These are phyloP conservation scores for Thereva unica DNA, from an alignment of 2,888 invertebrate genomes.

Conservation along the genomic window DNA sequence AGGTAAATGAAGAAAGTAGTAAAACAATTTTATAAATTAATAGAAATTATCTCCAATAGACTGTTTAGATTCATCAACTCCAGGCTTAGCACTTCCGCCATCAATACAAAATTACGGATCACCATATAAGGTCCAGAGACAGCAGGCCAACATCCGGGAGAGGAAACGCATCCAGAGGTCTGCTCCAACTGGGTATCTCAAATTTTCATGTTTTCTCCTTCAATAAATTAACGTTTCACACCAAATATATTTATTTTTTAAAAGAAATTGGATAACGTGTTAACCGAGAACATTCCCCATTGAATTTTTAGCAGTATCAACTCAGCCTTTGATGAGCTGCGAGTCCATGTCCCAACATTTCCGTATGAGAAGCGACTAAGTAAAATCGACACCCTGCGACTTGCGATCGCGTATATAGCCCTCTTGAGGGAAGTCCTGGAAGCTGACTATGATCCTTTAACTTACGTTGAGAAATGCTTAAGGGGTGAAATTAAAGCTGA, in stretches of 20 bases:
- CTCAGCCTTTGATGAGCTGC: constrained; percentile 97
- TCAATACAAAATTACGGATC: constrained; percentile 45
- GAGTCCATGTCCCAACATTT: constrained; percentile 97
- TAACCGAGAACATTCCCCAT: constrained; percentile 36
- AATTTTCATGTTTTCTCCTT: constrained; percentile 50
- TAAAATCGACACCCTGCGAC: constrained; percentile 95
- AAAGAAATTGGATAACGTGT: not conserved
- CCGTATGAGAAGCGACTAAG: constrained; percentile 98
- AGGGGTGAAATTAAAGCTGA: constrained; percentile 88
- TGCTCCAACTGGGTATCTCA: constrained; percentile 79
- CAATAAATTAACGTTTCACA: not conserved
- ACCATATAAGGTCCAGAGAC: constrained; percentile 81
- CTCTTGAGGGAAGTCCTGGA: constrained; percentile 86
- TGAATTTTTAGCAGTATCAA: constrained; percentile 89
- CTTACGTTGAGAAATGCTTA: constrained; percentile 90
- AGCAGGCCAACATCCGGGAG: constrained; percentile 95
- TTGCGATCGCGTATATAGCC: constrained; percentile 97
- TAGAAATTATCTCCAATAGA: constrained; percentile 24
- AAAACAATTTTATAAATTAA: not conserved
- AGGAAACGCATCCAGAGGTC: constrained; percentile 98
- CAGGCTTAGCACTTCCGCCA: constrained; percentile 46
- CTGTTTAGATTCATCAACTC: constrained; percentile 46
- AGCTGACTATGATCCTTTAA: constrained; percentile 87
- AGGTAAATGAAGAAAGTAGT: constrained; percentile 45
- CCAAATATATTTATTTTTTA: constrained; percentile 8